Base-by-base conservation (phyloP, 2,113 vertebrate species). In the Amblyopsis rosae region DNA sequence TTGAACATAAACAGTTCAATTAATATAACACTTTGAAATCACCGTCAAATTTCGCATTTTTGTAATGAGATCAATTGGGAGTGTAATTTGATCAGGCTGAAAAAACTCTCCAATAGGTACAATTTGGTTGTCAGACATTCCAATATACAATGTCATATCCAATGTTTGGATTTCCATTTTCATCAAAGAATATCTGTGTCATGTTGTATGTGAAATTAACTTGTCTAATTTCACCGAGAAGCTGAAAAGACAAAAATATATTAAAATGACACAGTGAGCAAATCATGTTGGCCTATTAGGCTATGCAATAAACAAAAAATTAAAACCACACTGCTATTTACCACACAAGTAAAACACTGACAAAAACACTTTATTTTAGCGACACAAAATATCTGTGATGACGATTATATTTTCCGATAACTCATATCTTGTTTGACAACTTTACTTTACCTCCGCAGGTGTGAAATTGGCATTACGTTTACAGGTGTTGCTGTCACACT, bases 121-220 rank as follows among this genome's bases (percentile, higher is more conserved):
- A 13, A 86, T 66, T 3, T 1, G 17, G 1, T 0, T 56, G 57
- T 3, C 10, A 26, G 51, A 8, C 9, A 12, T 82, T 59, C 89
- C 89, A 89, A 2, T 70, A 45, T 1, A 89, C 6, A 10, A 89
- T 73, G 5, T 89, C 81, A 60, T 89, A 88, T 65, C 80, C 87
- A 10, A 83, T 17, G 17, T 5, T 64, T 47, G 81, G 78, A 50
- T 85, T 81, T 41, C 87, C 84, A 13, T 62, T 59, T 0, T 0
- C 0, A 12, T 85, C 13, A 65, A 89, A 90, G 10, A 1, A 65
- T 45, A 89, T 33, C 2, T 59, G 58, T 13, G 76, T 83, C 19
- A 0, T 41, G 19, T 76, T 15, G 41, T 88, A 62, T 13, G 69
- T 81, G 15, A 81, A 65, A 71, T 85, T 83, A 26, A 86, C 71